phyloP scores from a whole-genome alignment of 2,888 invertebrate species.

The Branchinecta sandiegonensis region DNA sequence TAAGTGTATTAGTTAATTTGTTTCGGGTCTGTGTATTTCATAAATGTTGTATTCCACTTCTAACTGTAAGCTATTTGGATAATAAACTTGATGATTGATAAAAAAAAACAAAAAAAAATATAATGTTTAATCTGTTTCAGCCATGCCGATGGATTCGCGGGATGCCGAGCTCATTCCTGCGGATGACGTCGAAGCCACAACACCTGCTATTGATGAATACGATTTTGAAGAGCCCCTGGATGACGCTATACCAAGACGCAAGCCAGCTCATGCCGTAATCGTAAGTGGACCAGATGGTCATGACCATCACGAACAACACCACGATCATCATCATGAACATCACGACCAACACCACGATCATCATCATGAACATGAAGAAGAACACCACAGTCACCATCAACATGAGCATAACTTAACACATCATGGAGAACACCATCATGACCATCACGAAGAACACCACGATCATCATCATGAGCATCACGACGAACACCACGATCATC shows the following conservation, averaged over 20 bases:
- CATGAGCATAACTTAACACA: neutral
- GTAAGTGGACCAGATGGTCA: slow-evolving; percentile 9
- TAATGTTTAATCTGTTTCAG: neutral
- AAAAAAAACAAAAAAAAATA: no score
- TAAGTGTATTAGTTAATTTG: no score
- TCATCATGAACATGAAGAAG: neutral
- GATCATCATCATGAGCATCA: slow-evolving; percentile 2
- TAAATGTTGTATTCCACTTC: no score
- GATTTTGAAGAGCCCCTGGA: slow-evolving; percentile 5
- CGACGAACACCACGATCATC: slow-evolving; percentile 1
- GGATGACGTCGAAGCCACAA: neutral
- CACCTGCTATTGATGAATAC: neutral
- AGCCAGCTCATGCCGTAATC: slow-evolving; percentile 12
- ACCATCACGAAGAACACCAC: slow-evolving; percentile 2
- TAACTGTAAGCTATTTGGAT: no score
- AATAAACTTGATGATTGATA: no score
- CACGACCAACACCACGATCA: neutral
- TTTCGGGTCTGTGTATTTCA: no score
- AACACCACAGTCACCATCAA: neutral
- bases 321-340: neutral
- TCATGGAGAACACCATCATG: neutral
- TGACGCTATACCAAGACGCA: neutral
- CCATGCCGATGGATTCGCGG: neutral
- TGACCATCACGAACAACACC: slow-evolving; percentile 3
- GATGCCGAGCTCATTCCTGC: neutral